A percentile compares a stretch with the other conserved stretches of the same genome.
Conservation (phyloP, 2,113 vertebrate species). For the Neofelis nebulosa region DNA sequence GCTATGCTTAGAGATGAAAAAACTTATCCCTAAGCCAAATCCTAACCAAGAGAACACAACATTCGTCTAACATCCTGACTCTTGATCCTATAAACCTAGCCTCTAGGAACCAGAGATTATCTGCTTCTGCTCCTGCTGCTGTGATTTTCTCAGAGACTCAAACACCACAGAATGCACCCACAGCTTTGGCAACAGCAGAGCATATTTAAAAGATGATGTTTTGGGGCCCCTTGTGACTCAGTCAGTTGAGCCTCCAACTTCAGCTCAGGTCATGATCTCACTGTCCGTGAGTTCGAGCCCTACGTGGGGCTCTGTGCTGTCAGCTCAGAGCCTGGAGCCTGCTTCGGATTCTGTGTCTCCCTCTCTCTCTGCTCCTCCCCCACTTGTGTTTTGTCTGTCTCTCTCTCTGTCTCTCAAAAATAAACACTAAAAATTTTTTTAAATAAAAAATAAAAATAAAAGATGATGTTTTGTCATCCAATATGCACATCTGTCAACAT, state of each 20-base stretch:
- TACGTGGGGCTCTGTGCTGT: too few species aligned
- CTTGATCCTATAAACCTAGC: constrained; percentile 6
- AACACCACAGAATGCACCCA: constrained; percentile 24
- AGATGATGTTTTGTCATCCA: constrained; percentile 50
- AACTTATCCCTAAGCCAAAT: not conserved
- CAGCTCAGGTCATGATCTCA: too few species aligned
- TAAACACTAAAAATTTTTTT: too few species aligned
- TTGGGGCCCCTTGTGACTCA: not conserved
- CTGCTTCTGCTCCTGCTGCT: constrained; percentile 42
- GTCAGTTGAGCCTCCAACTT: too few species aligned
- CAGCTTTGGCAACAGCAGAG: constrained; percentile 59
- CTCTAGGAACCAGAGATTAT: not conserved
- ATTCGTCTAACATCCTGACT: not conserved
- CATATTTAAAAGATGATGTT: constrained; percentile 48
- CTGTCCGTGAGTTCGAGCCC: too few species aligned
- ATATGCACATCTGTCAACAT: constrained; percentile 50
- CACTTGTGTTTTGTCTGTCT: too few species aligned
- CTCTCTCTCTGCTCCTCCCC: too few species aligned
- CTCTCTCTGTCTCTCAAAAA: too few species aligned
- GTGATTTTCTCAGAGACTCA: constrained; percentile 23
- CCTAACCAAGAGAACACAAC: not conserved
- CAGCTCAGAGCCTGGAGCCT: too few species aligned
- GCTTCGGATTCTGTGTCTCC: too few species aligned
- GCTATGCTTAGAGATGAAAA: not conserved
- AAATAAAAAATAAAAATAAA: not conserved